Evolutionary conservation across 2,113 vertebrate genomes (phyloP).

Genomic region (Pedetes capensis): DNA sequence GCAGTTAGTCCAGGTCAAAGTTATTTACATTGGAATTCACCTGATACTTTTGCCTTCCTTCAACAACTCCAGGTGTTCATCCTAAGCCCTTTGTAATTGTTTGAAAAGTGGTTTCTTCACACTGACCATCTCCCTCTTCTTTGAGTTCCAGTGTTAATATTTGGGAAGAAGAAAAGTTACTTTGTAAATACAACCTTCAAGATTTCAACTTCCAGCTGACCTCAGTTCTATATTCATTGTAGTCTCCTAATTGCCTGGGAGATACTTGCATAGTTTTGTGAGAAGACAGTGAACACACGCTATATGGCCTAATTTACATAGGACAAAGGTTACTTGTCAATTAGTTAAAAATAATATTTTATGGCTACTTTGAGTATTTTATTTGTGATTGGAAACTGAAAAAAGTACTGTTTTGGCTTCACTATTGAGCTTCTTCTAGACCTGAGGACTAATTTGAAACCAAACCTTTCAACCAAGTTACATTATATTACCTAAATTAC

Average conservation of each 20-base stretch:
- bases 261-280: background rate
- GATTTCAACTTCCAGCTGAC: background rate
- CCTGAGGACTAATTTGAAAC: slow-evolving; percentile 33
- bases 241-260: background rate
- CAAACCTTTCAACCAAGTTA: background rate
- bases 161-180: background rate
- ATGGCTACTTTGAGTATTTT: background rate
- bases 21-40: background rate
- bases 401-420: slow-evolving; percentile 20
- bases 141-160: background rate
- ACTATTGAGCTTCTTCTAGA: background rate
- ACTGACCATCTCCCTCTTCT: background rate
- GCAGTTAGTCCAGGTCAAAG: background rate
- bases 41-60: background rate
- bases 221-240: background rate
- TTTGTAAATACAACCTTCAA: slow-evolving; percentile 17
- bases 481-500: slow-evolving; percentile 2
- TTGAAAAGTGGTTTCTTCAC: background rate
- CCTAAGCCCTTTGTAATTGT: background rate
- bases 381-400: background rate
- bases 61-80: background rate
- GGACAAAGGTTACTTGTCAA: background rate
- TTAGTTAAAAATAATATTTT: slow-evolving; percentile 13
- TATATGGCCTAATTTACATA: background rate
- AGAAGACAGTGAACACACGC: background rate